Percentiles rank a stretch among this genome's conserved stretches.
phyloP scores from a whole-genome alignment of 23 tunicate species.

The Trididemnum clinides region DNA sequence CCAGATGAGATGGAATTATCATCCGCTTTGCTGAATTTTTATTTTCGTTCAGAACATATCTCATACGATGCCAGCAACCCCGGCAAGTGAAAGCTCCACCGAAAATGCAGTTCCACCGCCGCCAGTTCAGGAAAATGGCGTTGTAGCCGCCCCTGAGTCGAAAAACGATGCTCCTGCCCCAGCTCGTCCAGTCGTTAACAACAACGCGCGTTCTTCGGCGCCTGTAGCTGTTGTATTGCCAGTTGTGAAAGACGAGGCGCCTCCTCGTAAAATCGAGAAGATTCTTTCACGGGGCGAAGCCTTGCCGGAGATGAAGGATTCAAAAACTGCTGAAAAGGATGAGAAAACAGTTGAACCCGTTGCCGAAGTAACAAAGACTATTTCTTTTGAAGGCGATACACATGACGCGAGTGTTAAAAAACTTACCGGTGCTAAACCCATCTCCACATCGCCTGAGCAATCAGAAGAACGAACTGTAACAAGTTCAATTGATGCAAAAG shows the following conservation, averaged over 20 bases:
- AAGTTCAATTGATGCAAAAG: neutral
- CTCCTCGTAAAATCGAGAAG: neutral
- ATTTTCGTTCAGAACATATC: too few relatives aligned
- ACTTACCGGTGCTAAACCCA: too few relatives aligned
- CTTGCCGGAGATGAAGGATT: neutral
- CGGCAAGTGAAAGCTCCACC: too few relatives aligned
- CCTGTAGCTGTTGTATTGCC: slow-evolving; percentile 5
- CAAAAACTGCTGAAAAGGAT: neutral
- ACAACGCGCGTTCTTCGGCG: neutral
- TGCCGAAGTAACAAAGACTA: too few relatives aligned
- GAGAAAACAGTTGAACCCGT: neutral
- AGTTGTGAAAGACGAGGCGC: neutral
- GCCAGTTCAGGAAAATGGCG: too few relatives aligned
- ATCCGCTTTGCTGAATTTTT: too few relatives aligned
- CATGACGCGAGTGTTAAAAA: too few relatives aligned
- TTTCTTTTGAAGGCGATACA: too few relatives aligned
- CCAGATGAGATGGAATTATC: too few relatives aligned
- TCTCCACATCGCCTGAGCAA: neutral
- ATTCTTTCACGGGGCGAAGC: slow-evolving; percentile 6
- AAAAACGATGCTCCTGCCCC: neutral
- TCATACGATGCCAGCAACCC: too few relatives aligned
- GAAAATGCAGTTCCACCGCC: too few relatives aligned
- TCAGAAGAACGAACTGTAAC: neutral
- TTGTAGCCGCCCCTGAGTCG: neutral
- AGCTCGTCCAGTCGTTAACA: neutral